These are phyloP conservation scores for Thunnus maccoyii DNA, from an alignment of 2,113 vertebrate species.

Conservation along the genomic window DNA sequence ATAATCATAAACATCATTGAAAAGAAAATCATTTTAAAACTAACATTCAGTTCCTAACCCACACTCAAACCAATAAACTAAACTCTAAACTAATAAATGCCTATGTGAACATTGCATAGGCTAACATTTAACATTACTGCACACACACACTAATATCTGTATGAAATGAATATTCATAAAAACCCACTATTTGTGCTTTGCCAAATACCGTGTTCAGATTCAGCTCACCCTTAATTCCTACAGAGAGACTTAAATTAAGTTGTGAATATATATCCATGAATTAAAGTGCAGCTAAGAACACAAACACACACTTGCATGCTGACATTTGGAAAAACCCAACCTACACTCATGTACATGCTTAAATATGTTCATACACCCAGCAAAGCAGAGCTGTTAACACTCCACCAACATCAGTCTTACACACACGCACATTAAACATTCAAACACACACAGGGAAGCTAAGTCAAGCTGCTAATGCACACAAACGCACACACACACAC, in stretches of 20 bases:
- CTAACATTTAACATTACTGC: no score
- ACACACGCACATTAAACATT: slow-evolving; percentile 2
- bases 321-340: slow-evolving; percentile 4
- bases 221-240: not conserved
- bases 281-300: not conserved
- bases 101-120: no score
- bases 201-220: no score
- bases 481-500: no score
- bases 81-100: no score
- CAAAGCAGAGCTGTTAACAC: slow-evolving; percentile 12
- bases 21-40: no score
- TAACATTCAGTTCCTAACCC: no score
- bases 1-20: no score
- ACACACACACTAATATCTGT: no score
- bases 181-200: no score
- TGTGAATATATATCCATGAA: not conserved
- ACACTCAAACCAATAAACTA: no score
- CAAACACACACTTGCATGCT: not conserved
- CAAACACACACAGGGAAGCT: slow-evolving; percentile 8
- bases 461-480: slow-evolving; percentile 17
- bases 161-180: no score
- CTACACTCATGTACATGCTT: not conserved
- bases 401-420: slow-evolving; percentile 20
- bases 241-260: slow-evolving; percentile 13
- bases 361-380: slow-evolving; percentile 16